Base-by-base conservation (phyloP, 1,140 invertebrate species). In the Drosophila simulans region DNA sequence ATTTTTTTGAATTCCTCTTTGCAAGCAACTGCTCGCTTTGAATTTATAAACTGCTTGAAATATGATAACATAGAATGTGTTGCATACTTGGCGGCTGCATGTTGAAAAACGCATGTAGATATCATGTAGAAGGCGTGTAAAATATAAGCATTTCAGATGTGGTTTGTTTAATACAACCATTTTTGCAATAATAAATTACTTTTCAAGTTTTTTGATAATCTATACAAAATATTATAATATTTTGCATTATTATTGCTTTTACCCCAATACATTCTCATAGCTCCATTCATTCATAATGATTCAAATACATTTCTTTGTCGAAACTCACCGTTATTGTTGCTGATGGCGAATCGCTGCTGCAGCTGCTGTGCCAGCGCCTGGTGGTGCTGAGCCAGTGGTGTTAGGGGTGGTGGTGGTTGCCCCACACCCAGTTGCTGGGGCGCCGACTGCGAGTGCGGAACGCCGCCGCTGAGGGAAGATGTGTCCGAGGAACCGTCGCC, bases 401-500 rank as follows among this genome's bases (percentile, higher is more conserved):
- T 92, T 27, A 92, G 89, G 15, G 90, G 80, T 31, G 81, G 73
- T 22, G 78, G 71, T 25, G 77, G 85, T 65, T 91, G 70, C 53
- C 76, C 86, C 27, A 90, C 90, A 51, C 90, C 85, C 74, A 86
- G 56, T 60, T 90, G 85, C 60, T 89, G 84, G n/a, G 90, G 86
- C 25, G 91, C 83, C 68, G 91, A 91, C 45, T 91, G 92, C 42
- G 92, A 92, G 69, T 92, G 92, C 35, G 89, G 89, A 49, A 92
- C 91, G 43, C 83, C 75, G 34, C 81, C 86, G 48, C 82, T 85
- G 7, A 80, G 63, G 40, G 85, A 90, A 27, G 64, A 77, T 91
- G 93, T 92, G 76, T 93, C 92, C 92, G 92, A 93, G 91, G 89
- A 86, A 76, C 91, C 91, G 77, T 92, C 92, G 82, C 91, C 92